Base-by-base conservation (phyloP, 1,140 invertebrate species). In the Drosophila mayri region DNA sequence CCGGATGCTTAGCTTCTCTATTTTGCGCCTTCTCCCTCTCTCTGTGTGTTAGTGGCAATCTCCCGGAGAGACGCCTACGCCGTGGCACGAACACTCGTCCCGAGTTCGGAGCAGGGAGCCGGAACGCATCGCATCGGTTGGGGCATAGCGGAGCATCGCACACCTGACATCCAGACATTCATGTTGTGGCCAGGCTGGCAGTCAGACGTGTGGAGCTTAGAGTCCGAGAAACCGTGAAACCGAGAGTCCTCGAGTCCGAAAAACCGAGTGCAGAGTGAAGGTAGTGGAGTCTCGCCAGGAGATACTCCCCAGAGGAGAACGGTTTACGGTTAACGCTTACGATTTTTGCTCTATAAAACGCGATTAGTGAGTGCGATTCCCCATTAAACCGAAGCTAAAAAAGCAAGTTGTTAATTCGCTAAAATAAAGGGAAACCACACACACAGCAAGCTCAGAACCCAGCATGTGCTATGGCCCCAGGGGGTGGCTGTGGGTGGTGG, bases 161-260 rank as follows among this genome's bases (percentile, higher is more conserved):
- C 85, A 88, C 85, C 85, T 88, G 85, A 88, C 85, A 90, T 87
- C 86, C 83, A 81, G 83, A 87, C 84, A 87, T 90, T 90, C 85
- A 84, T 90, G 86, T 90, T 90, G 85, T 90, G 85, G 86, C 85
- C 71, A 90, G 78, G 78, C 74, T 90, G 81, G 67, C 81, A 90
- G 86, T 90, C 81, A 90, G 85, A 90, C 86, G 85, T 88, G 86
- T 90, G 77, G 78, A 81, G 81, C 81, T 82, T 60, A 73, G 35
- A 73, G 35, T 43, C 35, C 47, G 35, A 12, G 20, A 30, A 54
- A 18, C 68, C 55, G 60, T 55, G 57, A 76, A 70, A 44, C 20
- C 43, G 30, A 41, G 18, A 71, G 50, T 38, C 52, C 52, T 38
- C 52, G 52, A 20, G 52, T 38, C 47, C 49, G 38, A 60, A 50